These are phyloP conservation scores for Agrypnia vestita DNA, from an alignment of 1,140 invertebrate genomes.

Conservation along the genomic window DNA sequence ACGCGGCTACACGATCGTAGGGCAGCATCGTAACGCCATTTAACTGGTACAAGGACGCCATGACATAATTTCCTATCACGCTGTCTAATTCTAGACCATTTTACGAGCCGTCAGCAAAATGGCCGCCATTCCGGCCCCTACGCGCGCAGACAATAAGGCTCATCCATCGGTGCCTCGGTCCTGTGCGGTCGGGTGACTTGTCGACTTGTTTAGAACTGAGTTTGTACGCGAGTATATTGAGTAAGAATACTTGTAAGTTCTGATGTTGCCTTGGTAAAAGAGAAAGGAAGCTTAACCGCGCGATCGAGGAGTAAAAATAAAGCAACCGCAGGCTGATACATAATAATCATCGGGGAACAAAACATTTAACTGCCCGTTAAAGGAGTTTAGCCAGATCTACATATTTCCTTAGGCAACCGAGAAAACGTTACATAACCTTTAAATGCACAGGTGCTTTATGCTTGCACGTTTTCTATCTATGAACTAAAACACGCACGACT, in stretches of 20 bases:
- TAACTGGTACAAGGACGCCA: constrained; percentile 59
- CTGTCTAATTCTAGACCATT: constrained; percentile 41
- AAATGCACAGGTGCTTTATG: too few relatives aligned
- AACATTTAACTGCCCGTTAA: too few relatives aligned
- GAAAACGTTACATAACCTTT: too few relatives aligned
- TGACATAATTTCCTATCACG: constrained; percentile 53
- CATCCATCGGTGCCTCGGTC: constrained; percentile 3
- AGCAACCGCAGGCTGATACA: not conserved
- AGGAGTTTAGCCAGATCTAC: too few relatives aligned
- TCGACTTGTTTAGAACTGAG: not conserved
- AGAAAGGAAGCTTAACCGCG: constrained; percentile 22
- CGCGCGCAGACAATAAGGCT: constrained; percentile 2
- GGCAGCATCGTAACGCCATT: constrained; percentile 35
- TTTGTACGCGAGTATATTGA: not conserved
- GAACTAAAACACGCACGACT: too few relatives aligned
- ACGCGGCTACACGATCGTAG: constrained; percentile 10
- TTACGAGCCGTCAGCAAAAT: not conserved
- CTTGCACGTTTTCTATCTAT: too few relatives aligned
- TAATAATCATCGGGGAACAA: too few relatives aligned
- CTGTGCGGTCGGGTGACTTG: not conserved
- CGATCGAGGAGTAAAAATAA: not conserved
- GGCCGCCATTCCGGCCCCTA: not conserved
- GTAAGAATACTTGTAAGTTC: not conserved
- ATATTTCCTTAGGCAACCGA: too few relatives aligned
- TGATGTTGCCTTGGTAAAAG: constrained; percentile 33